Evolutionary conservation across 2,113 vertebrate species (phyloP).

Genomic region (Baryphthengus martii): DNA sequence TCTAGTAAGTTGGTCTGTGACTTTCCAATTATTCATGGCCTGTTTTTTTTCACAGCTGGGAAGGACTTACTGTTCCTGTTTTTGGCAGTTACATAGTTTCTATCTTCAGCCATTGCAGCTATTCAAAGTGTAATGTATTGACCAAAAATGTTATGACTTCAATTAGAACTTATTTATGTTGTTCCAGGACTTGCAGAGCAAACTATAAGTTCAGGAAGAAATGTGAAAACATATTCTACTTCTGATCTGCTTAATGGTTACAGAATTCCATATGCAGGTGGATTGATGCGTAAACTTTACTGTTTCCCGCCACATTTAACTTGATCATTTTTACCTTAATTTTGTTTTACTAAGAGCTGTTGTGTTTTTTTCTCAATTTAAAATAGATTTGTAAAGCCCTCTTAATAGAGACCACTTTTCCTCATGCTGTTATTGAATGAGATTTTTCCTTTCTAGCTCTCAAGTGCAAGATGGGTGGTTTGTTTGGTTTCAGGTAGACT

Average conservation of each 20-base stretch:
- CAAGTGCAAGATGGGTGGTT: not conserved
- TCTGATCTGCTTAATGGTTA: not conserved
- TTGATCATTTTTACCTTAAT: not conserved
- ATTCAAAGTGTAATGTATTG: not conserved
- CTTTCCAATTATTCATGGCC: not conserved
- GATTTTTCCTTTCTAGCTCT: not conserved
- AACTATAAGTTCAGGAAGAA: not conserved
- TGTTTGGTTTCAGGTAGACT: not conserved
- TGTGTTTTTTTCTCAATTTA: not conserved
- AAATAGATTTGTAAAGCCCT: not conserved
- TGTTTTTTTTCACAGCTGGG: not conserved
- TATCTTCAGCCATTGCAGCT: not conserved
- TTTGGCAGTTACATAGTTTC: not conserved
- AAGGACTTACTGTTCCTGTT: not conserved
- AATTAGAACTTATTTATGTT: not conserved
- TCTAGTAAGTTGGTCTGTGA: not conserved
- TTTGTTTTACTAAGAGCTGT: not conserved
- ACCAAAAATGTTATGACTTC: not conserved
- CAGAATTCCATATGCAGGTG: not conserved
- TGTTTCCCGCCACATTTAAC: not conserved
- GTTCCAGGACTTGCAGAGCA: fast-evolving
- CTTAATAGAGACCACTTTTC: not conserved
- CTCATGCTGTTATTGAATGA: not conserved
- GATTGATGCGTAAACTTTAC: not conserved
- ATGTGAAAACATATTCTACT: not conserved